These are phyloP conservation scores for Thamnaconus septentrionalis DNA, from an alignment of 2,113 vertebrate genomes.

Conservation along the genomic window DNA sequence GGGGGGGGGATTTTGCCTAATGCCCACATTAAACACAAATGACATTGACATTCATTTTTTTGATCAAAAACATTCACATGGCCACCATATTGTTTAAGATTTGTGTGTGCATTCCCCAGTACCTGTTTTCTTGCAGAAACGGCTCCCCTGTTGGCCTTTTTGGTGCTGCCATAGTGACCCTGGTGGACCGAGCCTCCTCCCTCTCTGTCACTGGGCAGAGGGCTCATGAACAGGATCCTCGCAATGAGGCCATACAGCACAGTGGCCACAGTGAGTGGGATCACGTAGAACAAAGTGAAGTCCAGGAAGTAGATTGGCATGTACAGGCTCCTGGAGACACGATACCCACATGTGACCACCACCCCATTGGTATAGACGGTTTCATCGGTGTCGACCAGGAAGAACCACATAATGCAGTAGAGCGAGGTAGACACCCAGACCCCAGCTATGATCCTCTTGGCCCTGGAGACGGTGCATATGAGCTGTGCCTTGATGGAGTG, in stretches of 20 bases:
- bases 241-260: slow-evolving; percentile 82
- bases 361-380: slow-evolving; percentile 76
- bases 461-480: slow-evolving; percentile 81
- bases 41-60: too few relatives aligned
- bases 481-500: slow-evolving; percentile 83
- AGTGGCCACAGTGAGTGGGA: slow-evolving; percentile 77
- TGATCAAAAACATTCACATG: too few relatives aligned
- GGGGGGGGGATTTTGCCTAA: too few relatives aligned
- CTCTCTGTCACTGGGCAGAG: slow-evolving; percentile 64
- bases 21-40: too few relatives aligned
- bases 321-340: slow-evolving; percentile 82
- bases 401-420: slow-evolving; percentile 88
- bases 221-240: slow-evolving; percentile 79
- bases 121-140: slow-evolving; percentile 83
- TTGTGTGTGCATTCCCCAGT: slow-evolving; percentile 10
- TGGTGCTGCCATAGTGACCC: slow-evolving; percentile 57
- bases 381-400: slow-evolving; percentile 83
- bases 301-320: slow-evolving; percentile 87
- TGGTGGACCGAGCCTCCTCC: slow-evolving; percentile 70
- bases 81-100: too few relatives aligned
- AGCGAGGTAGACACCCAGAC: slow-evolving; percentile 84
- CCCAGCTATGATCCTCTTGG: slow-evolving; percentile 82
- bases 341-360: slow-evolving; percentile 81
- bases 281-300: slow-evolving; percentile 80
- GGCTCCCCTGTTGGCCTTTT: slow-evolving; percentile 65